phyloP scores from a whole-genome alignment of 2,888 invertebrate species.

The Thymelicus lineola region DNA sequence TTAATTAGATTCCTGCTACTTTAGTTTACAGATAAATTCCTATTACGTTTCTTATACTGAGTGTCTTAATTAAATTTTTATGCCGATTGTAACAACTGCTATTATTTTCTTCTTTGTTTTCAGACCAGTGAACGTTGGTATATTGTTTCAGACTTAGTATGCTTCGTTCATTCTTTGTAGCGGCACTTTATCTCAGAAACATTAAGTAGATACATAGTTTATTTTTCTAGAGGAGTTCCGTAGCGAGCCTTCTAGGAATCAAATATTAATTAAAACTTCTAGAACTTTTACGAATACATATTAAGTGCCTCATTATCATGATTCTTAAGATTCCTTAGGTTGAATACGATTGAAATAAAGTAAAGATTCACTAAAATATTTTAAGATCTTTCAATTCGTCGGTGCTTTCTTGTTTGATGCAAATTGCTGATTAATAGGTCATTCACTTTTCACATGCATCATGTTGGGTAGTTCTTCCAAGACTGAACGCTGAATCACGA shows the following conservation, averaged over 20 bases:
- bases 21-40: no score
- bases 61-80: constrained; percentile 8
- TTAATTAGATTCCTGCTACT: no score
- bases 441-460: no score
- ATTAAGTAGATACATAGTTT: constrained; percentile 1
- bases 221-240: not conserved
- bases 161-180: not conserved
- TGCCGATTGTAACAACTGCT: constrained; percentile 15
- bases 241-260: constrained; percentile 7
- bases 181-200: constrained; percentile 7
- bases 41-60: no score
- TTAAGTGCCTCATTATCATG: constrained; percentile 24
- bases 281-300: not conserved
- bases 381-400: not conserved
- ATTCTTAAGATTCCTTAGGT: not conserved
- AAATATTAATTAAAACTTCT: constrained; percentile 2
- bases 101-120: constrained; percentile 18
- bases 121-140: no score
- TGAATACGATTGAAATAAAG: not conserved
- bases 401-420: no score
- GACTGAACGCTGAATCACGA: no score
- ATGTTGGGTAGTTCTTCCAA: no score
- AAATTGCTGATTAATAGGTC: no score
- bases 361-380: not conserved
- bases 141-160: constrained; percentile 1